Evolutionary conservation across 2,113 vertebrate species (phyloP), one percentile per base, ranked within the genome.

Genomic region (Lepidothrix coronata): DNA sequence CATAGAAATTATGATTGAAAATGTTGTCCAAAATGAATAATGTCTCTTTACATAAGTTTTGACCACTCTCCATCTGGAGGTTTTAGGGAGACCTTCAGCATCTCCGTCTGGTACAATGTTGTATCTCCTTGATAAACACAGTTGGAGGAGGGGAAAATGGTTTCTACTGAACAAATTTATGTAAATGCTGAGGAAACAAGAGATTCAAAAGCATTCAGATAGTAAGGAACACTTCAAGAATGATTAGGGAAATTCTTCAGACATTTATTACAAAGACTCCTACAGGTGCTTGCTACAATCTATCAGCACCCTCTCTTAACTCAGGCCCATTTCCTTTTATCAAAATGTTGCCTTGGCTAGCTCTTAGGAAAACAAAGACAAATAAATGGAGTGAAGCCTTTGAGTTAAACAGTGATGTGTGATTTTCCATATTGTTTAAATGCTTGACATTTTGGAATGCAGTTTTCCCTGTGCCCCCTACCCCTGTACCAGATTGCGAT

Each of bases 161-260:
- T 66, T 89, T 89, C 59, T 85, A 15, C 28, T 66, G 54, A 92
- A 70, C 21, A 55, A 80, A 80, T 43, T 82, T 59, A 59, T 18
- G 41, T 48, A 48, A 52, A 67, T 49, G 18, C 41, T 35, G 52
- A 88, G 24, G 73, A 88, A 90, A 63, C 1, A 0, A 39, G 46
- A 63, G 43, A 67, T 67, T 85, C 52, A 62, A 63, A 88, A 71
- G 22, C 18, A 41, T 77, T 77, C 80, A 24, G 14, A 63, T 49
- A 67, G 39, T 51, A 80, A 84, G 48, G 49, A 81, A 15, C 10
- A 37, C 27, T 93, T 92, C 52, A 92, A 81, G 93, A 88, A 85
- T 70, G 65, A 94, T 90, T 83, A 74, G 9, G 52, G 39, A 88
- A 94, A 88, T 83, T 86, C 82, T 94, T 96, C 90, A 90, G 72